These are phyloP conservation scores for Aulostomus chinensis DNA, from an alignment of 2,797 vertebrate species.

Conservation along the genomic window DNA sequence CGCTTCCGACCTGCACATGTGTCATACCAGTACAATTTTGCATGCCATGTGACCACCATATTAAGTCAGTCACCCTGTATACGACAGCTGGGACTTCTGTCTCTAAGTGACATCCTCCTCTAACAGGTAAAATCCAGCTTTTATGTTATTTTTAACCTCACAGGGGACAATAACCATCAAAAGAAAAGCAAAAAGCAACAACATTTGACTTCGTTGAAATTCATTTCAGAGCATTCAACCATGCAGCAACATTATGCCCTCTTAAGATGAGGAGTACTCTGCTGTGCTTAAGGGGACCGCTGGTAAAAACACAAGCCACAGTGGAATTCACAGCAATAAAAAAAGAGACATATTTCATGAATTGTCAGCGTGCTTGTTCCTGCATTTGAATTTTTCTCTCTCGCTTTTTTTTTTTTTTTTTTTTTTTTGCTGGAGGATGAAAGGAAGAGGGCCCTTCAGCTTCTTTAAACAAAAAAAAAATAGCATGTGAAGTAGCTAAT, in stretches of 20 bases:
- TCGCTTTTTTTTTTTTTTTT: too few relatives aligned
- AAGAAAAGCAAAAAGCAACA: slow-evolving; percentile 32
- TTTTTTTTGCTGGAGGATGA: slow-evolving; percentile 1
- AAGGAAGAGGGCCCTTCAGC: not conserved
- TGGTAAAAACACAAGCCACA: slow-evolving; percentile 34
- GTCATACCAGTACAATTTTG: too few relatives aligned
- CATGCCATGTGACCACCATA: too few relatives aligned
- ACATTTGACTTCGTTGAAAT: slow-evolving; percentile 52
- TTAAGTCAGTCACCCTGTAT: not conserved
- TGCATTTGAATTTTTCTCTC: slow-evolving; percentile 25
- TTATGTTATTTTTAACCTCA: slow-evolving; percentile 14
- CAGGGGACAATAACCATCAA: slow-evolving; percentile 47
- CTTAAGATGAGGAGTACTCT: slow-evolving; percentile 59
- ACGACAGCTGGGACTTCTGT: not conserved
- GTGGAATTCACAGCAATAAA: slow-evolving; percentile 35
- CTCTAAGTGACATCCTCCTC: not conserved
- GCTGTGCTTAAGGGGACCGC: slow-evolving; percentile 53
- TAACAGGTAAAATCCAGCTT: not conserved
- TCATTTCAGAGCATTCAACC: slow-evolving; percentile 61
- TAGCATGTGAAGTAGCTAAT: too few relatives aligned
- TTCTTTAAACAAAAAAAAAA: too few relatives aligned
- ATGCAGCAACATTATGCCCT: slow-evolving; percentile 58
- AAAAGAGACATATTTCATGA: slow-evolving; percentile 59
- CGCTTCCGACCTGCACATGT: too few relatives aligned
- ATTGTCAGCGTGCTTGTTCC: slow-evolving; percentile 32